Evolutionary conservation across 1,140 invertebrate species (phyloP).

Genomic region (Andrena cerasifolii): DNA sequence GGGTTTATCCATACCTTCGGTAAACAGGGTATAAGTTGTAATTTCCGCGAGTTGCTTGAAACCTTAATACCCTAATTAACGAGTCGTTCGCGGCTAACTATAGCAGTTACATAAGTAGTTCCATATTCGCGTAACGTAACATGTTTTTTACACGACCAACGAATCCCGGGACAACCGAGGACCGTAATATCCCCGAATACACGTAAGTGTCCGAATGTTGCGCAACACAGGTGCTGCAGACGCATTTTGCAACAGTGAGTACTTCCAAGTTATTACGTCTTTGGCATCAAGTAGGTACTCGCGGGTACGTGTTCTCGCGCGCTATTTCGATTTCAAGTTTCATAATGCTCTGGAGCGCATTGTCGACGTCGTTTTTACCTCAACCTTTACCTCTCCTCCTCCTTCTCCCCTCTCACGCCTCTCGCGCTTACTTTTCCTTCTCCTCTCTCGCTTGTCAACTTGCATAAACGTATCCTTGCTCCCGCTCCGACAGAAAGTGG

Average conservation of each 20-base stretch:
- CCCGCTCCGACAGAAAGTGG: background rate
- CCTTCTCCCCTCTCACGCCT: background rate
- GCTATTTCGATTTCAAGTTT: conserved; percentile 70
- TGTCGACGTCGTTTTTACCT: conserved; percentile 16
- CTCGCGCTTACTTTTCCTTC: background rate
- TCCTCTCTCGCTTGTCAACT: background rate
- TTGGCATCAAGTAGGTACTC: conserved; percentile 69
- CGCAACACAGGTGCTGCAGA: background rate
- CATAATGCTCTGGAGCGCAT: conserved; percentile 51
- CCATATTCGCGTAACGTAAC: no score
- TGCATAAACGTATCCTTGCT: background rate
- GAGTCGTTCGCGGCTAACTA: no score
- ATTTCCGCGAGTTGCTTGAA: no score
- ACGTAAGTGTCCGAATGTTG: background rate
- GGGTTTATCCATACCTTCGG: no score
- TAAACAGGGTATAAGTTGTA: no score
- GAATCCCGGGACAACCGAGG: background rate
- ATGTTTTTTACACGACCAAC: background rate
- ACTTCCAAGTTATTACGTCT: conserved; percentile 72
- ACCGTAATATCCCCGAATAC: background rate
- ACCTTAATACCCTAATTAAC: no score
- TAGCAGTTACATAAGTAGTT: no score
- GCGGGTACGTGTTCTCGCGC: conserved; percentile 27
- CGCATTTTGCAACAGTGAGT: conserved; percentile 37
- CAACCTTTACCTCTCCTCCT: conserved; percentile 27